Evolutionary conservation across 2,113 vertebrate species (phyloP), one percentile per base, ranked within the genome.

Genomic region (Upupa epops): DNA sequence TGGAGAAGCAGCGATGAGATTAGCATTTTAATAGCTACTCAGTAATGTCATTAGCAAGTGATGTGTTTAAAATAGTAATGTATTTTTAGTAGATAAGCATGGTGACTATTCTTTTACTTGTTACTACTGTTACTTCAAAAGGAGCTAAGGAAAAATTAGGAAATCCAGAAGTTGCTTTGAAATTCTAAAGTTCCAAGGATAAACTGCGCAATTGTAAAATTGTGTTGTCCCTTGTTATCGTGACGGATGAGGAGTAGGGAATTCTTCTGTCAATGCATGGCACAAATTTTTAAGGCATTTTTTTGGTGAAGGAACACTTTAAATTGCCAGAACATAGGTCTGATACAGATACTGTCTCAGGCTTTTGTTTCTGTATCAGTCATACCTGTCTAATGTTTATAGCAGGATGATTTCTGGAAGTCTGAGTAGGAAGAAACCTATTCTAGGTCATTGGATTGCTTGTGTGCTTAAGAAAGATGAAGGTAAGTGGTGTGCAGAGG

Each of bases 391-490:
- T 29, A 29, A 25, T 0, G 2, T 29, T n/a, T 51, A 3, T 15
- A 59, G 25, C 29, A 63, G 64, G 12, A 37, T 34, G 8, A 18
- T 59, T 80, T 77, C 54, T 68, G 14, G 52, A 64, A 71, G 40
- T 60, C 29, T 48, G 14, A 11, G 31, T 46, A 6, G 15, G 51
- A 86, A 71, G 40, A 72, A 79, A 42, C 25, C 12, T 59, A 4
- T 40, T 70, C 4, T 1, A 26, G 8, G n/a, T 70, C 13, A 0
- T 54, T 2, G 1, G 16, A 31, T 78, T 1, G 2, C 12, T 88
- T 17, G 24, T 13, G 21, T 34, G 13, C 25, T 60, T 42, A 40
- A 63, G 29, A 34, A 88, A 71, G 21, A 64, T n/a, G 40, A 34
- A 8, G 34, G 3, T 84, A 61, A 61, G 56, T 9, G 45, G 20